Base-by-base conservation (phyloP, 37 sponge, comb jelly and placozoan species). In the Lycopodina hypogea region DNA sequence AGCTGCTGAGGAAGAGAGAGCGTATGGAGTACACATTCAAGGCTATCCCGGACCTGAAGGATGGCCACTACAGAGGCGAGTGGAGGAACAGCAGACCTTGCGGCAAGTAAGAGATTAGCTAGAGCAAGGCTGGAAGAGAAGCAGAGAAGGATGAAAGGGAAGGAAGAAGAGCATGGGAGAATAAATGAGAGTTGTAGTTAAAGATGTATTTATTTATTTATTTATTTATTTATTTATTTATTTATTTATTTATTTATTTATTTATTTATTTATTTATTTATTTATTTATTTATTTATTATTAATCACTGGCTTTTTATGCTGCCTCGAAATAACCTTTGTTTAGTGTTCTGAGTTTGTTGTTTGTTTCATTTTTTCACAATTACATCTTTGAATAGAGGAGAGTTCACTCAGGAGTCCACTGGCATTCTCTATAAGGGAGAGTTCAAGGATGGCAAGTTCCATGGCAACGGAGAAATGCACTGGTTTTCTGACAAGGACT, bases 81-180 rank as follows among this genome's bases (percentile, higher is more conserved):
- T 93, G 93, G 93, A 65, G 61, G 60, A 86, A 78, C 58, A 89
- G 71, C 26, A 81, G 79, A 22, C 90, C 90, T 21, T 78, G 81
- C 65, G 93, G 93, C 22, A 67, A 55, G 92, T 93, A 62, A 82
- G 88, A 65, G 14, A 34, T 45, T 23, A 19, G n/a, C n/a, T n/a
- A n/a, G n/a, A n/a, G n/a, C n/a, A n/a, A n/a, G n/a, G n/a, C n/a
- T 42, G 33, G 30, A 32, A 66, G 68, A 18, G n/a, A n/a, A n/a
- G n/a, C n/a, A n/a, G n/a, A n/a, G n/a, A n/a, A n/a, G n/a, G n/a
- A n/a, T n/a, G n/a, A n/a, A n/a, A n/a, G n/a, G n/a, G n/a, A n/a
- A n/a, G n/a, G n/a, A n/a, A n/a, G n/a, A n/a, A n/a, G n/a, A n/a
- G n/a, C n/a, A n/a, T n/a, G n/a, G n/a, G n/a, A n/a, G n/a, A n/a